These are phyloP conservation scores for Sipha maydis DNA, from an alignment of 2,888 invertebrate species.

Conservation along the genomic window DNA sequence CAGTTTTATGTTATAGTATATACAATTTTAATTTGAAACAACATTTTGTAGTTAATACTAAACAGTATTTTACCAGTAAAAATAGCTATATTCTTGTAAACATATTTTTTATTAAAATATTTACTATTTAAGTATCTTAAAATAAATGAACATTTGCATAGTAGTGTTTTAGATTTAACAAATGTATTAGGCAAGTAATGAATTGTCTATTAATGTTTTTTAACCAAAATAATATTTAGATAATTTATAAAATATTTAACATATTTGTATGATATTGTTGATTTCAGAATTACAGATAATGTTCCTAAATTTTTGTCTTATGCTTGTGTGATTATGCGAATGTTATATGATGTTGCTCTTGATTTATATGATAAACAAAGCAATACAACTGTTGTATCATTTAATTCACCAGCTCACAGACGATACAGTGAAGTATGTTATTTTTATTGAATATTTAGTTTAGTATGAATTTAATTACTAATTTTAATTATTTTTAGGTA, in stretches of 20 bases:
- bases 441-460: not conserved
- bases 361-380: slow-evolving; percentile 88
- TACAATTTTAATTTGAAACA: too few relatives aligned
- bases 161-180: too few relatives aligned
- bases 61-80: too few relatives aligned
- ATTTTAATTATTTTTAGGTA: slow-evolving; percentile 39
- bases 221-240: not conserved
- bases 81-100: too few relatives aligned
- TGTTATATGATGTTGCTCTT: slow-evolving; percentile 93
- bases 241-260: not conserved
- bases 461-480: not conserved
- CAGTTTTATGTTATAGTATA: too few relatives aligned
- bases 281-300: slow-evolving; percentile 74
- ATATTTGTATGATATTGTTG: not conserved
- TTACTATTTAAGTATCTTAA: too few relatives aligned
- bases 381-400: slow-evolving; percentile 64
- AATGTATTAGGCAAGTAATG: too few relatives aligned
- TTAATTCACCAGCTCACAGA: slow-evolving; percentile 67
- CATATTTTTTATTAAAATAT: too few relatives aligned
- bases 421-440: slow-evolving; percentile 72
- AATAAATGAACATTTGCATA: too few relatives aligned
- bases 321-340: slow-evolving; percentile 84
- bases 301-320: slow-evolving; percentile 84
- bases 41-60: too few relatives aligned
- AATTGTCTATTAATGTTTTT: not conserved